phyloP scores from a whole-genome alignment of 1,140 invertebrate genomes.

The Achatina immaculata region DNA sequence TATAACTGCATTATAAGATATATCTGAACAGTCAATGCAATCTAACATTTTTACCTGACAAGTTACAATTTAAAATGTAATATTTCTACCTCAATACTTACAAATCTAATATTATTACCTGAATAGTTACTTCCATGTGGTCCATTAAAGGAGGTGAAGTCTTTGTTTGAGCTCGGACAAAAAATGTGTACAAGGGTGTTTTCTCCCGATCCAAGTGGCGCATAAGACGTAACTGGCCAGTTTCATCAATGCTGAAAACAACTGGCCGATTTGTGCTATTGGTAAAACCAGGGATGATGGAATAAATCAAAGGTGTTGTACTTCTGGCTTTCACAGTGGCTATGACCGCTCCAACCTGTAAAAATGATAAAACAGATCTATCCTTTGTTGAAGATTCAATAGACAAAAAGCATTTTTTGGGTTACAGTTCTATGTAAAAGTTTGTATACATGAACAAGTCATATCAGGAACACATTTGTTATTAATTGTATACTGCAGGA shows the following conservation, averaged over 20 bases:
- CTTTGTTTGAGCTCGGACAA: constrained; percentile 49
- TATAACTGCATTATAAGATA: no score
- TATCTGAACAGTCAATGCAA: no score
- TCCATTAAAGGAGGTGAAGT: constrained; percentile 54
- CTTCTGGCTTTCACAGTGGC: constrained; percentile 64
- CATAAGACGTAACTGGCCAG: constrained; percentile 84
- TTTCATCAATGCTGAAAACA: constrained; percentile 82
- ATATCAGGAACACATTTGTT: no score
- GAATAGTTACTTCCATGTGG: constrained; percentile 52
- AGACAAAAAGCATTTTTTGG: no score
- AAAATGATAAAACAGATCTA: background rate
- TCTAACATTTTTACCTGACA: no score
- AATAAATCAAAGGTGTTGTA: constrained; percentile 73
- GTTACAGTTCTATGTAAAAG: no score
- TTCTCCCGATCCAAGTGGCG: constrained; percentile 70
- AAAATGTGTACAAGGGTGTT: constrained; percentile 46
- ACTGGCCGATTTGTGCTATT: constrained; percentile 56
- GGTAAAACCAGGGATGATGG: constrained; percentile 77
- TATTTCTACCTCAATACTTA: no score
- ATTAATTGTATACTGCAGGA: no score
- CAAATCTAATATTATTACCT: no score
- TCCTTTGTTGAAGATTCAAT: no score
- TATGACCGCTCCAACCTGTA: constrained; percentile 71
- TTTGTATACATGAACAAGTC: no score
- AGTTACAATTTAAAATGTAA: no score